Conservation (phyloP, 2,888 invertebrate species). For the Dicranocentrus wangi region DNA sequence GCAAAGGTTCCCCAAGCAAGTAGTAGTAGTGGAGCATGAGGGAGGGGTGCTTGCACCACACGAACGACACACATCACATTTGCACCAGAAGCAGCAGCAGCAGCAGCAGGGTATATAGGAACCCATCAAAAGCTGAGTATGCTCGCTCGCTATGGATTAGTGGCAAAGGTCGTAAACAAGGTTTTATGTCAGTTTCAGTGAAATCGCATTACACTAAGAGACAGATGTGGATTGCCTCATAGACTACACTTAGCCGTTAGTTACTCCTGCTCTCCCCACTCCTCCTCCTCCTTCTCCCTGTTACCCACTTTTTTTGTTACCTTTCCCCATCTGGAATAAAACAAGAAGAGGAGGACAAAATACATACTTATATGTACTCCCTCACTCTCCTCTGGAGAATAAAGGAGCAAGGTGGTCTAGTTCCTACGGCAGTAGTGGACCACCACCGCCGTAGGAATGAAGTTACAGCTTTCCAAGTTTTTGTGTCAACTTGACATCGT, state of each 20-base stretch:
- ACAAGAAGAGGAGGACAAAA: neutral
- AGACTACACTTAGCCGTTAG: neutral
- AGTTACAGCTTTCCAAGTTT: no score
- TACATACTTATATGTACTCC: no score
- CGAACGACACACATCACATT: neutral
- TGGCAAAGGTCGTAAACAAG: slow-evolving; percentile 53
- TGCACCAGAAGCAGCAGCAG: neutral
- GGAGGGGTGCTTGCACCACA: no score
- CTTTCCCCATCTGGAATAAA: no score
- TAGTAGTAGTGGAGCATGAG: no score
- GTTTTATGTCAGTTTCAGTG: slow-evolving; percentile 56
- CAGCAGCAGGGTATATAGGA: neutral
- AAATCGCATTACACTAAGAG: slow-evolving; percentile 55
- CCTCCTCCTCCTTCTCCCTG: neutral
- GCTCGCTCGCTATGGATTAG: slow-evolving; percentile 40
- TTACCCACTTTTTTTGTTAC: neutral
- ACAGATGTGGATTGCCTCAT: slow-evolving; percentile 35
- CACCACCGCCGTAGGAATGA: neutral
- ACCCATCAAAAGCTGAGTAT: slow-evolving; percentile 2
- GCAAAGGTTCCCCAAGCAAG: neutral
- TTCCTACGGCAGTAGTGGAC: slow-evolving; percentile 1
- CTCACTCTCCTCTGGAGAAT: no score
- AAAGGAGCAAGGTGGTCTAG: neutral
- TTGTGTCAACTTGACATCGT: slow-evolving; percentile 7
- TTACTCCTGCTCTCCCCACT: neutral